phyloP scores from a whole-genome alignment of 2,113 vertebrate genomes.

The human (Homo sapiens) region DNA sequence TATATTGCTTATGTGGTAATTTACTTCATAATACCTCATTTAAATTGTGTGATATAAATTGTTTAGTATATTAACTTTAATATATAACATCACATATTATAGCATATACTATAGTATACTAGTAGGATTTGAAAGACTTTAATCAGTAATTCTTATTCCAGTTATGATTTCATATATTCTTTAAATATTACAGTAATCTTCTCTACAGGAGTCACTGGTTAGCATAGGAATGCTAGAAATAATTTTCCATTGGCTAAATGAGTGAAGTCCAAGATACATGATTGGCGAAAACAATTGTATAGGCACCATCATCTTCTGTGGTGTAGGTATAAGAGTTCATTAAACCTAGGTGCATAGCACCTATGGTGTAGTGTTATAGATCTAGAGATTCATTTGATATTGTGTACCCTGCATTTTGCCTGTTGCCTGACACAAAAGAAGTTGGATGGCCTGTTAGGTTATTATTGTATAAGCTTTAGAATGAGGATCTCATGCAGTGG shows the following conservation, averaged over 20 bases:
- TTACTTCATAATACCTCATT: conserved; percentile 28
- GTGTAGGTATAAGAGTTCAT: not conserved
- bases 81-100: not conserved
- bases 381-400: not conserved
- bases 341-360: not conserved
- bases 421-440: not conserved
- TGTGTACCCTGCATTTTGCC: not conserved
- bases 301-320: not conserved
- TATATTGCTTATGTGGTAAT: not conserved
- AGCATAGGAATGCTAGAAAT: not conserved
- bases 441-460: not conserved
- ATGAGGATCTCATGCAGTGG: not conserved
- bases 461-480: not conserved
- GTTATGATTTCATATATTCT: not conserved
- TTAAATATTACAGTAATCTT: not conserved
- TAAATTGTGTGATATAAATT: not conserved
- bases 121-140: not conserved
- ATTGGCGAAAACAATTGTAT: not conserved
- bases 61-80: not conserved
- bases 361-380: not conserved
- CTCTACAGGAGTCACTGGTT: not conserved
- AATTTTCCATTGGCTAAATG: not conserved
- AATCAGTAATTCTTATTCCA: not conserved
- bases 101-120: not conserved
- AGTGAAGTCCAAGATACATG: not conserved